Evolutionary conservation across 2,888 invertebrate genomes (phyloP).

Genomic region (Leptinotarsa peninsularis): DNA sequence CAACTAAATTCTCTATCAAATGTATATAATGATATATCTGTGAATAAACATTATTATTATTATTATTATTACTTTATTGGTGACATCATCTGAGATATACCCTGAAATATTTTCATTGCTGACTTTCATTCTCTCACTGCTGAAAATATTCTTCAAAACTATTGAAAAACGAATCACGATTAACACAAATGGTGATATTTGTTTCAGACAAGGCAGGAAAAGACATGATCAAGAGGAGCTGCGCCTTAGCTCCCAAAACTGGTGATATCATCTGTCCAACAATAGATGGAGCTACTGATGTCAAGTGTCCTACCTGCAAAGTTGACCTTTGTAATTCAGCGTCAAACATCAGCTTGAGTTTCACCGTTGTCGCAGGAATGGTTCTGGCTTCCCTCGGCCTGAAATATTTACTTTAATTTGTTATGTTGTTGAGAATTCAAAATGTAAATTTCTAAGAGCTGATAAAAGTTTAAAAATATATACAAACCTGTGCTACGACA

Average conservation of each 20-base stretch:
- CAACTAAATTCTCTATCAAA: too few species aligned
- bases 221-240: slow-evolving; percentile 32
- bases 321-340: slow-evolving; percentile 42
- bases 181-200: too few species aligned
- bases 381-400: slow-evolving; percentile 30
- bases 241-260: slow-evolving; percentile 16
- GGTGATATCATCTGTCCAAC: slow-evolving; percentile 23
- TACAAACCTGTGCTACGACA: background rate
- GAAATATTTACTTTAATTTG: slow-evolving; percentile 29
- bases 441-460: background rate
- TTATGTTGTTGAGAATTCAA: background rate
- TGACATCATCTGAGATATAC: too few species aligned
- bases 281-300: slow-evolving; percentile 29
- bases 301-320: slow-evolving; percentile 34
- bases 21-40: too few species aligned
- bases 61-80: too few species aligned
- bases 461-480: background rate
- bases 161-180: too few species aligned
- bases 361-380: slow-evolving; percentile 32
- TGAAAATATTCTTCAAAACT: too few species aligned
- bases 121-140: too few species aligned
- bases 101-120: too few species aligned
- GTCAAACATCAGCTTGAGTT: slow-evolving; percentile 29
- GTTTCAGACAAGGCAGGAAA: slow-evolving; percentile 30
- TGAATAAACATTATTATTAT: too few species aligned